Evolutionary conservation across 2,888 invertebrate genomes (phyloP), one percentile per base, ranked within the genome.

Genomic region (Agonopterix alstromeriana): DNA sequence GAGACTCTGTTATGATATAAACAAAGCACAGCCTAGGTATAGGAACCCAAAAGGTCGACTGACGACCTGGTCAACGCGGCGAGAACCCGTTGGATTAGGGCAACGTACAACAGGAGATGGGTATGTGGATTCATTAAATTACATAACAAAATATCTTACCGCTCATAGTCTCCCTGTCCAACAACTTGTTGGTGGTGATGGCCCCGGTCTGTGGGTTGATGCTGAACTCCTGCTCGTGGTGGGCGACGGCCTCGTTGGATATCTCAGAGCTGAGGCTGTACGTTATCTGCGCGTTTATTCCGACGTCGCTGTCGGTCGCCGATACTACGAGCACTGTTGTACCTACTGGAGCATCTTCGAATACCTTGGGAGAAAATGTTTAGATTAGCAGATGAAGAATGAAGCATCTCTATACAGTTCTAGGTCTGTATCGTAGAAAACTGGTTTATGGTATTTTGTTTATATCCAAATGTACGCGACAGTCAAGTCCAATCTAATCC

Each of bases 181-280:
- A 80, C 2, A 91, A 71, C 56, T 93, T 94, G 10, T 94, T 95
- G 0, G 98, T 98, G 0, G 95, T 92, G 36, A 99, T 95, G 0
- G 97, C 97, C 0, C 99, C 99, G 0, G 97, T 98, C 72, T 95
- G 95, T 0, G 96, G 91, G 75, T 99, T 97, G 57, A 99, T 98
- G 8, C 93, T 89, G 74, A 99, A 99, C 57, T 92, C 92, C 59
- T 92, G 92, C 10, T 92, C 92, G 8, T 90, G 88, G 43, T 91
- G 92, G 0, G 91, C 80, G 36, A 91, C 87, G 14, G 93, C 94
- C 47, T 94, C 94, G 65, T 91, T 91, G 8, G 87, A 84, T 52
- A 85, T 81, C 65, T 89, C 89, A 0, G 86, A 82, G 45, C 92
- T 93, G 27, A 96, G 83, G 11, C 93, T 93, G 74, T 96, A 96